These are phyloP conservation scores for Hycleus phaleratus DNA, from an alignment of 1,140 invertebrate genomes.

Conservation along the genomic window DNA sequence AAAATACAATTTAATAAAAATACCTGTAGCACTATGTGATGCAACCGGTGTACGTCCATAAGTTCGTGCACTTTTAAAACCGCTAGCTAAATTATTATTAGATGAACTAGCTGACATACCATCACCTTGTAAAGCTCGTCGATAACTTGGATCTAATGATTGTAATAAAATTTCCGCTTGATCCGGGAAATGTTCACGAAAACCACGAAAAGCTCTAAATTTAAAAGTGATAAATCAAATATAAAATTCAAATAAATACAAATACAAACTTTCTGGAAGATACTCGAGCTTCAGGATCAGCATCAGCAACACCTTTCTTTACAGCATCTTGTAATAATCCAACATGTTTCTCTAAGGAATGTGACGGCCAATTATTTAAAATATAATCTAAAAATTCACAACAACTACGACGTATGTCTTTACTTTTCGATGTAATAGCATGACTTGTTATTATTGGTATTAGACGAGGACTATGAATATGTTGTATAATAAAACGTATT, in stretches of 20 bases:
- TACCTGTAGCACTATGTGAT: slow-evolving; percentile 31
- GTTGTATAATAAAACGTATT: slow-evolving; percentile 81
- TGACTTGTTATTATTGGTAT: slow-evolving; percentile 80
- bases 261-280: slow-evolving; percentile 58
- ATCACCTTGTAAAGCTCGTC: slow-evolving; percentile 70
- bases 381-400: slow-evolving; percentile 83
- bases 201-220: slow-evolving; percentile 79
- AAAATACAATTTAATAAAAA: background rate
- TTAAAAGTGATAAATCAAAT: slow-evolving; percentile 1
- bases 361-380: slow-evolving; percentile 76
- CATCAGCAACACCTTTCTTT: slow-evolving; percentile 84
- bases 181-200: slow-evolving; percentile 84
- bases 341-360: slow-evolving; percentile 75
- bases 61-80: slow-evolving; percentile 26
- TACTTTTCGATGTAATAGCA: slow-evolving; percentile 75
- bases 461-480: slow-evolving; percentile 76
- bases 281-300: slow-evolving; percentile 79
- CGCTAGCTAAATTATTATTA: slow-evolving; percentile 43
- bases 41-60: slow-evolving; percentile 21
- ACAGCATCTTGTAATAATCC: slow-evolving; percentile 73
- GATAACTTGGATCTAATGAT: slow-evolving; percentile 74
- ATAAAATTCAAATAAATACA: slow-evolving; percentile 15
- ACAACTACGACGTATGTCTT: slow-evolving; percentile 75
- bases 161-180: slow-evolving; percentile 79
- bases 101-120: slow-evolving; percentile 45